Base-by-base conservation (phyloP, 2,888 invertebrate genomes). In the Anagyrus pseudococci region DNA sequence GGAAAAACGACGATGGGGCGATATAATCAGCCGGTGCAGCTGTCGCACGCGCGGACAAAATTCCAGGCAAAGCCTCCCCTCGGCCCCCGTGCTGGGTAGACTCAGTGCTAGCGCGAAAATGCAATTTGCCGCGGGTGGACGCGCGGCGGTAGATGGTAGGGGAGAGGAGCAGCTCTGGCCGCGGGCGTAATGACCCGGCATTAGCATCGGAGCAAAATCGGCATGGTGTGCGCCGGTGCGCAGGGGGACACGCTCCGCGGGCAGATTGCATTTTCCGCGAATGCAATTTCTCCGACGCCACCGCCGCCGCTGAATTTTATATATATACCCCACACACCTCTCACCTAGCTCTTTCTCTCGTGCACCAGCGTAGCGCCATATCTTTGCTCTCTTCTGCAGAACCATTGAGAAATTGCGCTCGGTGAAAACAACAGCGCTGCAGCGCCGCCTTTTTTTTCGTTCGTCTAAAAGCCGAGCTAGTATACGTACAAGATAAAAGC, bases 161-260 rank as follows among this genome's bases (percentile, higher is more conserved):
- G n/a, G n/a, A n/a, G n/a, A n/a, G n/a, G n/a, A n/a, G n/a, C n/a
- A n/a, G n/a, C 4, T 8, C 33, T 2, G 4, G 10, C 33, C 33
- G 25, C 10, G 19, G 15, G 15, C 29, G 17, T 57, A 59, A 60
- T 53, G 53, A 57, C 53, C 56, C 15, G 23, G 17, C 22, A 60
- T 60, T 64, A 57, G 47, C 56, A 60, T 64, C 57, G n/a, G n/a
- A n/a, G n/a, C n/a, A n/a, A n/a, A n/a, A n/a, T n/a, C 56, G 46
- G 17, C n/a, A 7, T 17, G 13, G 23, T 19, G 25, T 40, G 15
- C 33, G 15, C 33, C 13, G 33, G 8, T 15, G 33, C 8, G 8
- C 13, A 37, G 33, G 15, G 33, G 56, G 56, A 55, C 54, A 50
- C 53, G 43, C 52, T 58, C 44, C 37, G 26, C 23, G 47, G 48